Percentiles rank a stretch among this genome's conserved stretches.
phyloP scores from a whole-genome alignment of 2,113 vertebrate species.

The Phrynosoma blainvillii region DNA sequence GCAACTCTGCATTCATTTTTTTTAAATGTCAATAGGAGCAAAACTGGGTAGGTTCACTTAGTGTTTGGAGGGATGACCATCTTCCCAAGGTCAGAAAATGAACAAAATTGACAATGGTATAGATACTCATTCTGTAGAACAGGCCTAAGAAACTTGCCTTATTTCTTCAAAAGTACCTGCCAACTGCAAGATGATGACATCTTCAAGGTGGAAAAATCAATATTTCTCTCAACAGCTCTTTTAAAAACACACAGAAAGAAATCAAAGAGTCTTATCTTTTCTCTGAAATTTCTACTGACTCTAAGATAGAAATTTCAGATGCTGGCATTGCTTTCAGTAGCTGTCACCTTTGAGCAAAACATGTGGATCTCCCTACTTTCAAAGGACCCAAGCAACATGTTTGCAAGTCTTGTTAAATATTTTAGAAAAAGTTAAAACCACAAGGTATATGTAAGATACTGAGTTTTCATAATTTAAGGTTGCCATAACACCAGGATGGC shows the following conservation, averaged over 20 bases:
- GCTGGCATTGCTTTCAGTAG: not conserved
- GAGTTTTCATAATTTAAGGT: no score
- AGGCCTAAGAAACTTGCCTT: not conserved
- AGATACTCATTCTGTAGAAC: not conserved
- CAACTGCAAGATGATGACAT: not conserved
- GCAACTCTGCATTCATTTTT: no score
- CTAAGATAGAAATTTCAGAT: not conserved
- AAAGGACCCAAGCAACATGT: not conserved
- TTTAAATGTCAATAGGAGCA: no score
- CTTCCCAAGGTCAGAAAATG: no score
- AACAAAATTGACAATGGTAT: not conserved
- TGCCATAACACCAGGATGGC: no score
- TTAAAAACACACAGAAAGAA: not conserved
- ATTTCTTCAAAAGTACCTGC: not conserved
- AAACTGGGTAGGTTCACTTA: no score
- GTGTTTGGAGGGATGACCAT: no score
- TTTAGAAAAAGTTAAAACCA: not conserved
- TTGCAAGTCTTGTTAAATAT: not conserved
- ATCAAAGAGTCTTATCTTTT: not conserved
- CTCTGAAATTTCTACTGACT: constrained; percentile 10
- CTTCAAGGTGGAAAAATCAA: constrained; percentile 14
- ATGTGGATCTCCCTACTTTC: not conserved
- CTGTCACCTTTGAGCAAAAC: not conserved
- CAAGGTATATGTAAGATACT: not conserved
- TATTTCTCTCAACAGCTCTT: not conserved